Evolutionary conservation across 2,888 invertebrate species (phyloP).

Genomic region (Pomacea canaliculata): DNA sequence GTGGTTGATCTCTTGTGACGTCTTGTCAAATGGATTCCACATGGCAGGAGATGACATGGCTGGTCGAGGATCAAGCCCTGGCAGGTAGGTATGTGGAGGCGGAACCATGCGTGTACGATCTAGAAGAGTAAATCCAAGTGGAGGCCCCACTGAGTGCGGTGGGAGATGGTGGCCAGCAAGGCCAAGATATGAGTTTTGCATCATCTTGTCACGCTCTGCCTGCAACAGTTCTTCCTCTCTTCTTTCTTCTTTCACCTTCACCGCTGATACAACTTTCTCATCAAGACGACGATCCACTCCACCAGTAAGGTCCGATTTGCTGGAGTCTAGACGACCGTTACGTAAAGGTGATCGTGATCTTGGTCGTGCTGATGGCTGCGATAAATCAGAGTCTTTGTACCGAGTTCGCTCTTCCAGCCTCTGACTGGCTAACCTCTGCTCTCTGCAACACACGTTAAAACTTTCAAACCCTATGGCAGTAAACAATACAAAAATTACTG

Average conservation of each 20-base stretch:
- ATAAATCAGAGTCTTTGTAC: conserved; percentile 16
- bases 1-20: conserved; percentile 40
- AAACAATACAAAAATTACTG: no score
- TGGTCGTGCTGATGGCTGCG: conserved; percentile 44
- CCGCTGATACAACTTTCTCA: conserved; percentile 33
- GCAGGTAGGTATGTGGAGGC: conserved; percentile 36
- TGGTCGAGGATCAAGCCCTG: conserved; percentile 34
- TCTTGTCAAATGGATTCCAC: conserved; percentile 59
- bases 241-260: conserved; percentile 59
- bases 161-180: conserved; percentile 32
- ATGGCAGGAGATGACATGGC: conserved; percentile 37
- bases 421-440: conserved; percentile 1
- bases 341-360: conserved; percentile 58
- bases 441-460: conserved; percentile 1
- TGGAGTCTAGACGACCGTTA: conserved; percentile 53
- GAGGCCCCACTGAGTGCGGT: conserved; percentile 10
- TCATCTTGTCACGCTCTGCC: conserved; percentile 36
- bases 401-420: conserved; percentile 13
- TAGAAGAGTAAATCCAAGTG: conserved; percentile 39
- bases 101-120: conserved; percentile 53
- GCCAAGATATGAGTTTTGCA: conserved; percentile 27
- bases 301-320: conserved; percentile 45
- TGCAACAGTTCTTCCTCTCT: conserved; percentile 41
- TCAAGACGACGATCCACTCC: conserved; percentile 47
- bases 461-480: no score